Evolutionary conservation across 2,113 vertebrate species (phyloP), one percentile per base, ranked within the genome.

Genomic region (Cavia aperea): DNA sequence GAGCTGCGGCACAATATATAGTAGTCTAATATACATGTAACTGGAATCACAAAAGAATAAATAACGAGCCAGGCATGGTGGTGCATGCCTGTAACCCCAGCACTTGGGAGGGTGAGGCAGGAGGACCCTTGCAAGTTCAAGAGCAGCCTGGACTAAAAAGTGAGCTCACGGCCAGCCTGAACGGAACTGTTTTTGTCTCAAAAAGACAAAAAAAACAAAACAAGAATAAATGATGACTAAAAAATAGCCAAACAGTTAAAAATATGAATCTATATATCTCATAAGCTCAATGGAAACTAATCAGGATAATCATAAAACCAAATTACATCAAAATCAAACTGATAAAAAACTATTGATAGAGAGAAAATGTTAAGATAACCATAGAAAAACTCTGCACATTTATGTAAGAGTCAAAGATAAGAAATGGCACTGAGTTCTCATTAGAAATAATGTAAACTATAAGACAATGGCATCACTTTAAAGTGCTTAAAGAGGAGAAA

Each of bases 261-360:
- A 81, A 95, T 23, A 92, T 62, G 81, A 79, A 82, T 31, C 43
- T 51, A 43, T 1, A 89, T 46, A 70, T 46, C 33, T 18, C 77
- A 90, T 39, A 85, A 54, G 36, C 7, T 84, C 56, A 84, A 84
- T 14, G 73, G 66, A 62, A 43, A 51, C 51, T 46, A 93, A 39
- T 11, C 29, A 92, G 86, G 33, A 46, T 68, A 77, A 81, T 51
- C 73, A 72, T 2, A 95, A 85, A 95, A 36, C 23, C 36, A 86
- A 92, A 88, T 29, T 33, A 93, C 12, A 82, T 60, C 75, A 79
- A 89, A 92, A 90, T 90, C 29, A 94, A 87, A 73, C 18, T 89
- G 36, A 1, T 51, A 89, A 94, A 70, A 78, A 81, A 49, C 46
- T 66, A 87, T 63, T 56, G 24, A 88, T 81, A 92, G 56, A 81